Base-by-base conservation (phyloP, 2,888 invertebrate genomes). In the Cosmia pyralina region DNA sequence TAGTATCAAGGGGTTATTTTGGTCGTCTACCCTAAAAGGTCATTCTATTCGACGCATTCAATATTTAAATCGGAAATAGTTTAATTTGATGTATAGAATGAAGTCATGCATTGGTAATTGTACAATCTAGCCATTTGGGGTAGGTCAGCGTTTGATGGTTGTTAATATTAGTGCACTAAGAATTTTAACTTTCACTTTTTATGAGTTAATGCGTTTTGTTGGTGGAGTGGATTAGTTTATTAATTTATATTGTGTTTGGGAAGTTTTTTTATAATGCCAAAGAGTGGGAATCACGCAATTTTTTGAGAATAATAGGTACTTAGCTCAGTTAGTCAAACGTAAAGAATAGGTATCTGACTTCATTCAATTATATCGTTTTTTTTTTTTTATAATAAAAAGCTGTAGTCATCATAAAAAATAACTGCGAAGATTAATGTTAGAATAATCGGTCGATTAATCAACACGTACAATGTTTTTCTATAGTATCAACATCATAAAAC, bases 381-480 rank as follows among this genome's bases (percentile, higher is more conserved):
- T n/a, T n/a, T n/a, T n/a, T 28, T 28, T 46, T 38, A 38, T 38
- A 38, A 38, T 6, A 38, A 2, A 38, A 2, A 5, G 38, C 53
- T 38, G 7, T n/a, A 11, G 6, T 17, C 44, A 17, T 52, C 10
- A 46, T 75, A 60, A 58, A 63, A 75, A 50, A 60, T 34, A 41
- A 70, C 50, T 22, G 22, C n/a, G 19, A 46, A 53, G 28, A 62
- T 53, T 28, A 22, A 59, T 71, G n/a, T 53, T 7, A 53, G 13
- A 48, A 53, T 48, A 59, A 64, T 71, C 34, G 15, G 34, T 22
- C 15, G 3, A 77, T 76, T 59, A 64, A 77, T 76, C 58, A 59
- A 44, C 17, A 48, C 4, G 6, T 70, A 58, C 55, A 44, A 48
- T 59, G 34, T 69, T 48, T 6, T 59, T 64, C 48, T 34, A 53